Evolutionary conservation across 2,113 vertebrate species (phyloP).

Genomic region (Hoplias malabaricus): DNA sequence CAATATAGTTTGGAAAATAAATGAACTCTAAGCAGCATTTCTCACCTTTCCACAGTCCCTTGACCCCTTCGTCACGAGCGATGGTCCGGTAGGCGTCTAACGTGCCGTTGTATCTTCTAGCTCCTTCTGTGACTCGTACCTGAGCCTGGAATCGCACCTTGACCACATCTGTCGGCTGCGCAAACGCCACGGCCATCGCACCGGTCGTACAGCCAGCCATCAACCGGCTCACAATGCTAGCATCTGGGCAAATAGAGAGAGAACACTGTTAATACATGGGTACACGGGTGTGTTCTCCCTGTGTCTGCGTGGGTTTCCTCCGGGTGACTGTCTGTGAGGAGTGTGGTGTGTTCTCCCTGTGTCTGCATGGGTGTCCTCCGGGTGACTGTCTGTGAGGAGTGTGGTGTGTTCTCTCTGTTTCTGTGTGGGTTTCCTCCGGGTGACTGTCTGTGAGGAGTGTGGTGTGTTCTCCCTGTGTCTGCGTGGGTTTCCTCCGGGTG

Average conservation of each 20-base stretch:
- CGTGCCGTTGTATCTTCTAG: constrained; percentile 81
- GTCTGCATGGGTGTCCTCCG: too few relatives aligned
- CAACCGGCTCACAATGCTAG: constrained; percentile 76
- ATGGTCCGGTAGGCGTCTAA: constrained; percentile 87
- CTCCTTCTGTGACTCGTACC: constrained; percentile 63
- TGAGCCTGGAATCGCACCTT: constrained; percentile 88
- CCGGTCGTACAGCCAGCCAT: constrained; percentile 87
- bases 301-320: too few relatives aligned
- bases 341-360: too few relatives aligned
- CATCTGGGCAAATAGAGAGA: constrained; percentile 65
- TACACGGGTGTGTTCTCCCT: too few relatives aligned
- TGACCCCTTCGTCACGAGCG: constrained; percentile 80
- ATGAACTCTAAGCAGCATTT: background rate
- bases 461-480: too few relatives aligned
- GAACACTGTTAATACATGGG: background rate
- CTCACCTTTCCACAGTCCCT: constrained; percentile 87
- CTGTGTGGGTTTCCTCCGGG: too few relatives aligned
- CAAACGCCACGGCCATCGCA: constrained; percentile 84
- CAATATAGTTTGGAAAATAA: background rate
- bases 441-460: too few relatives aligned
- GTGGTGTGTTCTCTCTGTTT: too few relatives aligned
- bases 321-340: too few relatives aligned
- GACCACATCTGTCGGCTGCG: constrained; percentile 90
- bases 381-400: too few relatives aligned
- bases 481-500: too few relatives aligned